Conservation (phyloP, 2,797 vertebrate genomes). For the Sylvia borin region DNA sequence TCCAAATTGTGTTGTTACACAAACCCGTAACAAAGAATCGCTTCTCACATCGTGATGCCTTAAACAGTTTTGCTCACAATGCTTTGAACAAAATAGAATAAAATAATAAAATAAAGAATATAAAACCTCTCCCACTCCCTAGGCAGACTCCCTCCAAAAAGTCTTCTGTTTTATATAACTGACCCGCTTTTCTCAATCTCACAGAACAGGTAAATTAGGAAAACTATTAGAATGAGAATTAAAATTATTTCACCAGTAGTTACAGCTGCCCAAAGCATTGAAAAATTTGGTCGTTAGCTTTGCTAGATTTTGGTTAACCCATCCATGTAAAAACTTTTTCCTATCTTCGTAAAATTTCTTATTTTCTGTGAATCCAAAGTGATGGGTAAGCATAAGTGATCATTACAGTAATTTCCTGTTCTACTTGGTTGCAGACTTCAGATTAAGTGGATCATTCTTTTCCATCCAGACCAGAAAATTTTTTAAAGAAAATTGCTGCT, state of each 20-base stretch:
- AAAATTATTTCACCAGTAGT: background rate
- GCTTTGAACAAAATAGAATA: background rate
- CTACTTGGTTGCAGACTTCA: background rate
- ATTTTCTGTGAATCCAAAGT: background rate
- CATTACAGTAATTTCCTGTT: background rate
- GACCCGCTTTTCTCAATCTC: background rate
- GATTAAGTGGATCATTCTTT: background rate
- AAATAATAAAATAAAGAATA: background rate
- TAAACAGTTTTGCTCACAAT: background rate
- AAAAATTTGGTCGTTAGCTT: background rate
- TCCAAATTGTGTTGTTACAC: background rate
- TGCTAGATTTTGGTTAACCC: background rate
- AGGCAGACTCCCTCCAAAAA: background rate
- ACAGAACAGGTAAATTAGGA: background rate
- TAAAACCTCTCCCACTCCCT: background rate
- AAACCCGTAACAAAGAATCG: rapidly evolving
- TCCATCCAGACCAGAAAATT: background rate
- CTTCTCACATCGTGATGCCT: background rate
- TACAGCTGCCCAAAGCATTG: background rate
- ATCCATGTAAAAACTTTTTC: background rate
- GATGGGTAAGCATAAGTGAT: background rate
- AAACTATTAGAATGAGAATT: background rate
- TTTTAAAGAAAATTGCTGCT: background rate
- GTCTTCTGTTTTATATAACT: background rate
- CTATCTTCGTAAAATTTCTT: background rate